Evolutionary conservation across 2,797 vertebrate species (phyloP).

Genomic region (Synanceia verrucosa): DNA sequence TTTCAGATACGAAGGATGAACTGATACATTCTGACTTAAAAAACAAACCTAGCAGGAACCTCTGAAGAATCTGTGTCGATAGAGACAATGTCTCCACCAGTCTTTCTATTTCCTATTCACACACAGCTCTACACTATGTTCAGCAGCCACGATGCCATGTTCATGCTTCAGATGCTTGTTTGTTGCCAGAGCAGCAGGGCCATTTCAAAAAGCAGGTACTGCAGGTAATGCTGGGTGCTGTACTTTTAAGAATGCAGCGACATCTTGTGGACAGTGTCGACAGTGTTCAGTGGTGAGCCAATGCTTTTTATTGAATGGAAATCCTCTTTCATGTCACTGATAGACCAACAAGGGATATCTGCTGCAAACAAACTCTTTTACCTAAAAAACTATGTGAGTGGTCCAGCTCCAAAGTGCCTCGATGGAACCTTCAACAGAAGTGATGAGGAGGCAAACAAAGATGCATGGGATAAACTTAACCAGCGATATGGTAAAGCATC

Average conservation of each 20-base stretch:
- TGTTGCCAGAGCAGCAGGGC: conserved; percentile 14
- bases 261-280: conserved; percentile 71
- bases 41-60: background rate
- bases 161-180: conserved; percentile 2
- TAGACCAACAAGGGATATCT: too few relatives aligned
- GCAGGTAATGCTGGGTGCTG: background rate
- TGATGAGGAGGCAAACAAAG: too few relatives aligned
- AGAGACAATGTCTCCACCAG: background rate
- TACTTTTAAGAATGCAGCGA: conserved; percentile 36
- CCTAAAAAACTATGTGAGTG: too few relatives aligned
- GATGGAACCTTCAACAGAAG: too few relatives aligned
- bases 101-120: background rate
- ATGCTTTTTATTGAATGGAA: too few relatives aligned
- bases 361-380: too few relatives aligned
- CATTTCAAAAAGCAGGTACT: conserved; percentile 3
- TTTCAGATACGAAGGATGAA: background rate
- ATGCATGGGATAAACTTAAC: too few relatives aligned
- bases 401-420: too few relatives aligned
- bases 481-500: too few relatives aligned
- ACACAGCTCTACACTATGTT: background rate
- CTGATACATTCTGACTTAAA: background rate
- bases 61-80: background rate
- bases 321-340: too few relatives aligned
- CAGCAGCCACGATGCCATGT: background rate
- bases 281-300: too few relatives aligned